Conservation (phyloP, 2,113 vertebrate genomes). For the Ginglymostoma cirratum region DNA sequence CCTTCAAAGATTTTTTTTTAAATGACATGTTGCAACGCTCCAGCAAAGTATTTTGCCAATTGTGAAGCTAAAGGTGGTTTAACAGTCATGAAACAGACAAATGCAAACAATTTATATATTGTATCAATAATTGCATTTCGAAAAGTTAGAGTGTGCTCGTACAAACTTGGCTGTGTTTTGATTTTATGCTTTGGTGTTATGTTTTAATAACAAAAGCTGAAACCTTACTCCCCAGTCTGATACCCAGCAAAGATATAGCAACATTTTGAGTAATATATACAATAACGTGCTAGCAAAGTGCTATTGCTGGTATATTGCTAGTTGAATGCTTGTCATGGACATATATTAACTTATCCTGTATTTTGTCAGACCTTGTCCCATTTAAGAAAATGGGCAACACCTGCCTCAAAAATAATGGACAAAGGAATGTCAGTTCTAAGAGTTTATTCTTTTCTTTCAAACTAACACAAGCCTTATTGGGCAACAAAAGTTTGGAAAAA, state of each 20-base stretch:
- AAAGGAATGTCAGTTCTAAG: not conserved
- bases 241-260: not conserved
- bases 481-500: not conserved
- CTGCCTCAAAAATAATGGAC: not conserved
- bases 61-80: not conserved
- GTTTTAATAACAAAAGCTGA: not conserved
- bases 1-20: not conserved
- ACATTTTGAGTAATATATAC: not conserved
- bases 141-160: not conserved
- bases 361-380: not conserved
- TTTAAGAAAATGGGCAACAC: not conserved
- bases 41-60: not conserved
- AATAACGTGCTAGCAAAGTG: not conserved
- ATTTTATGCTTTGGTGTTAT: not conserved
- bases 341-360: not conserved
- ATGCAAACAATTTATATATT: not conserved
- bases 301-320: not conserved
- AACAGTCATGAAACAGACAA: not conserved
- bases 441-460: not conserved
- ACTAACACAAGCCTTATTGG: not conserved
- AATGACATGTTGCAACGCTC: not conserved
- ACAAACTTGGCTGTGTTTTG: not conserved
- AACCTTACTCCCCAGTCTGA: not conserved
- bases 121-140: not conserved
- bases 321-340: not conserved